Conservation (phyloP, 2,113 vertebrate genomes). For the Pampusana beccarii region DNA sequence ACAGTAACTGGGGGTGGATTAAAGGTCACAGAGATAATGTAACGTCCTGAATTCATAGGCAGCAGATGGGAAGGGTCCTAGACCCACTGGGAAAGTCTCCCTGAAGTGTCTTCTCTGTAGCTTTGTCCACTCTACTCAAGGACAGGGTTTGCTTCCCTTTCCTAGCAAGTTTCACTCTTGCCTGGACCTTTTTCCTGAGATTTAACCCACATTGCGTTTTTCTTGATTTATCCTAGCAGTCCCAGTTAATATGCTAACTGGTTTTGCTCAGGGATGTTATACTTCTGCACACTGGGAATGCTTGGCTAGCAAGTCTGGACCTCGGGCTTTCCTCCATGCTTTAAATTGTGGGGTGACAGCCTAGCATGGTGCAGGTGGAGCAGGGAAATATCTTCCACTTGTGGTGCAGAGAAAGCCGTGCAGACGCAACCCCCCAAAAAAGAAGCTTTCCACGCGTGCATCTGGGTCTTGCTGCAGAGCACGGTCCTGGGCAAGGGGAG, state of each 20-base stretch:
- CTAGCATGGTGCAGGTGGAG: neutral
- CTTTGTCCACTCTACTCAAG: neutral
- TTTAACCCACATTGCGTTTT: neutral
- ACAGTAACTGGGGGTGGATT: conserved; percentile 16
- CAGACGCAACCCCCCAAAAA: neutral
- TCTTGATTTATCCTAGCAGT: neutral
- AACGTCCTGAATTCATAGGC: conserved; percentile 1
- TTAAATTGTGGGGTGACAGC: neutral
- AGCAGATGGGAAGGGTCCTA: neutral
- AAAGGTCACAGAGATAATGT: conserved; percentile 42
- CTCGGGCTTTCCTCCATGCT: neutral
- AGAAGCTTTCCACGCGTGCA: neutral
- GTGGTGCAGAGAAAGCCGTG: neutral
- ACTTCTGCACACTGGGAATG: neutral
- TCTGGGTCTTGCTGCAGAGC: neutral
- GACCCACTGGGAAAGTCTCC: neutral
- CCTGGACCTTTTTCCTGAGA: neutral
- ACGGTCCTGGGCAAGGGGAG: rapidly evolving
- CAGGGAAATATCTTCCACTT: neutral
- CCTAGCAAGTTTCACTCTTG: neutral
- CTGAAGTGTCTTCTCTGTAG: neutral
- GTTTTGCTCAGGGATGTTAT: neutral
- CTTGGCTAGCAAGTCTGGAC: neutral
- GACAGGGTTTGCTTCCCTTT: neutral
- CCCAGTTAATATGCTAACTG: neutral